Evolutionary conservation across 2,113 vertebrate genomes (phyloP), one percentile per base, ranked within the genome.

Genomic region (Nanorana parkeri): DNA sequence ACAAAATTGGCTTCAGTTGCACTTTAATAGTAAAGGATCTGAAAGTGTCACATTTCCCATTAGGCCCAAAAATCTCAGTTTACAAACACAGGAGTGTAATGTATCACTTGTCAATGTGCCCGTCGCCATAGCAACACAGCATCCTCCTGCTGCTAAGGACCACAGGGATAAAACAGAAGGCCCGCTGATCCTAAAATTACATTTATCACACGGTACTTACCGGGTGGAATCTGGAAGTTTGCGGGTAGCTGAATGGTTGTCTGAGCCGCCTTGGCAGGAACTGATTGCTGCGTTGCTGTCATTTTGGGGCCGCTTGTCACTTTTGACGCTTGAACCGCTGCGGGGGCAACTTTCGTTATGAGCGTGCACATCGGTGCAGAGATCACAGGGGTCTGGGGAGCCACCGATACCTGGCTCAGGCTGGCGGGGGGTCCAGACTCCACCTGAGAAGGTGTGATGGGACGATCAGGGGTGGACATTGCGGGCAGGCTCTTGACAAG

Each of bases 141-240:
- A n/a, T n/a, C n/a, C n/a, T n/a, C 5, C 29, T 32, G 29, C 29
- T 32, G 29, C 5, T 32, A 32, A 3, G 29, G 29, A 32, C 29
- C 29, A 32, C 5, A 32, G 2, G 5, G 2, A 32, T 32, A 32
- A 5, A 2, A 32, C 5, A 32, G 29, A 32, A 32, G 41, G 4
- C 41, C 41, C 1, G 8, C 1, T 6, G 8, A n/a, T n/a, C n/a
- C n/a, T n/a, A 10, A 41, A 5, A 41, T 5, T 32, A 41, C 13
- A 10, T 47, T 11, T 15, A 47, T 47, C 10, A 47, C 1, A 2
- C 19, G 17, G 4, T 58, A 58, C 94, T 85, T 89, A 98, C 97
- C 97, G 91, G 94, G 87, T 19, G 95, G 95, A 60, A 98, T 94
- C 85, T 97, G 96, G 76, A 98, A 88, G 84, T 94, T 95, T 11